phyloP scores from a whole-genome alignment of 2,797 vertebrate genomes.

The Cottoperca gobio region DNA sequence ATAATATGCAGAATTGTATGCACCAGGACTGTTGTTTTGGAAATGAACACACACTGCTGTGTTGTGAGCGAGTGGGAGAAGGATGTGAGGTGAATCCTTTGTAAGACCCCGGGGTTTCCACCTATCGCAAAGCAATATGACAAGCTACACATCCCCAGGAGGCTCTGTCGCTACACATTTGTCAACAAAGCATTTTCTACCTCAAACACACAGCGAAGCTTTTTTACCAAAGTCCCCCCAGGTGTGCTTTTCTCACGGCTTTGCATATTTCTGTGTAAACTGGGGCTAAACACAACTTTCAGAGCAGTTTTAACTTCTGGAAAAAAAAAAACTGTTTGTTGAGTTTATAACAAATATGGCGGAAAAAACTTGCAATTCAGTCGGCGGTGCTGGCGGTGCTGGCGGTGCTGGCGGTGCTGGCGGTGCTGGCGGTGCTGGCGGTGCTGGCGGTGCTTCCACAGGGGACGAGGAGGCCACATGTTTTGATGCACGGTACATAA shows the following conservation, averaged over 20 bases:
- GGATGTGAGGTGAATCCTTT: constrained; percentile 71
- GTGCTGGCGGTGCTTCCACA: constrained; percentile 19
- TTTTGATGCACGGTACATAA: constrained; percentile 5
- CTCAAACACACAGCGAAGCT: constrained; percentile 59
- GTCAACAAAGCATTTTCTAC: constrained; percentile 75
- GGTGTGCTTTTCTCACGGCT: constrained; percentile 62
- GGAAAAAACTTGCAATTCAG: constrained; percentile 30
- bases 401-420: too few relatives aligned
- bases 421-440: too few relatives aligned
- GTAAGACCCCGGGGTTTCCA: constrained; percentile 65
- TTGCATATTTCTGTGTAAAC: constrained; percentile 60
- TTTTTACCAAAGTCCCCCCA: constrained; percentile 62
- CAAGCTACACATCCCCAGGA: constrained; percentile 67
- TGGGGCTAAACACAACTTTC: constrained; percentile 47
- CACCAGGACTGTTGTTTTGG: constrained; percentile 12
- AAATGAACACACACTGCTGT: constrained; percentile 46
- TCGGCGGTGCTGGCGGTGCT: too few relatives aligned
- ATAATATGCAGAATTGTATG: constrained; percentile 7
- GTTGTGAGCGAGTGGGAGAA: constrained; percentile 40
- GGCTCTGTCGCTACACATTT: constrained; percentile 71
- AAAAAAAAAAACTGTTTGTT: constrained; percentile 17
- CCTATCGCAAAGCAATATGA: constrained; percentile 67
- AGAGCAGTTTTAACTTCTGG: constrained; percentile 35
- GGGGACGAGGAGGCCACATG: constrained; percentile 21
- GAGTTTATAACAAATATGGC: constrained; percentile 38